These are phyloP conservation scores for Adoxophyes honmai DNA, from an alignment of 1,140 invertebrate genomes.

Conservation along the genomic window DNA sequence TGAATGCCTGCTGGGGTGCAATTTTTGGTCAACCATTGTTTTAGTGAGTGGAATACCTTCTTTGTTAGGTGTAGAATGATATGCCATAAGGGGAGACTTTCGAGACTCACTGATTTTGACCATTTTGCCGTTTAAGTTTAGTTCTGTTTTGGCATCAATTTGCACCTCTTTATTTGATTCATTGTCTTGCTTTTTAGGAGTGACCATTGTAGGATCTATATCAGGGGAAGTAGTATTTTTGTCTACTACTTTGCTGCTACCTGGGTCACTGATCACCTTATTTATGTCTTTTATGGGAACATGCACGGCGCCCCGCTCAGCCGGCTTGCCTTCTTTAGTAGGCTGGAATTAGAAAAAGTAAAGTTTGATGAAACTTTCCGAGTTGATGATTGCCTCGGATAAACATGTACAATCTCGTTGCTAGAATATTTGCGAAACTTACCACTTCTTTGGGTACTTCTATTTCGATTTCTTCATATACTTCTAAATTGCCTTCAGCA, in stretches of 20 bases:
- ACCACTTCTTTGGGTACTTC: slow-evolving; percentile 67
- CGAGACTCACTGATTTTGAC: slow-evolving; percentile 63
- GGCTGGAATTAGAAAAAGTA: slow-evolving; percentile 44
- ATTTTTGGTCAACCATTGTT: slow-evolving; percentile 64
- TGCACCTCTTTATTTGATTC: slow-evolving; percentile 15
- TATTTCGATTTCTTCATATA: slow-evolving; percentile 74
- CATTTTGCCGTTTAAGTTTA: slow-evolving; percentile 58
- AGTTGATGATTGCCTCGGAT: no score
- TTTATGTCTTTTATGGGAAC: slow-evolving; percentile 50
- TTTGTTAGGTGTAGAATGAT: slow-evolving; percentile 67
- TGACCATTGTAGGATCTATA: slow-evolving; percentile 24
- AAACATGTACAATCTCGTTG: neutral
- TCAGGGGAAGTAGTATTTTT: slow-evolving; percentile 30
- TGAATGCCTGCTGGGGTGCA: slow-evolving; percentile 62
- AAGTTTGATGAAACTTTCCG: no score
- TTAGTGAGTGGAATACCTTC: slow-evolving; percentile 66
- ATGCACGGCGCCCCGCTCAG: slow-evolving; percentile 38
- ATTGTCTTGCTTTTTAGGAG: slow-evolving; percentile 18
- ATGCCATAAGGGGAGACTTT: slow-evolving; percentile 65
- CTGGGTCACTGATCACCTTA: slow-evolving; percentile 44
- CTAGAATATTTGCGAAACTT: slow-evolving; percentile 17
- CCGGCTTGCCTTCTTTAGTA: slow-evolving; percentile 40
- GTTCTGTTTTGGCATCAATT: slow-evolving; percentile 41
- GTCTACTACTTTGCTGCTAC: slow-evolving; percentile 43
- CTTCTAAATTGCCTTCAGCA: slow-evolving; percentile 73